Percentiles rank a stretch among this genome's conserved stretches.
Conservation (phyloP, 2,888 invertebrate genomes). For the Pristionchus arcanus region DNA sequence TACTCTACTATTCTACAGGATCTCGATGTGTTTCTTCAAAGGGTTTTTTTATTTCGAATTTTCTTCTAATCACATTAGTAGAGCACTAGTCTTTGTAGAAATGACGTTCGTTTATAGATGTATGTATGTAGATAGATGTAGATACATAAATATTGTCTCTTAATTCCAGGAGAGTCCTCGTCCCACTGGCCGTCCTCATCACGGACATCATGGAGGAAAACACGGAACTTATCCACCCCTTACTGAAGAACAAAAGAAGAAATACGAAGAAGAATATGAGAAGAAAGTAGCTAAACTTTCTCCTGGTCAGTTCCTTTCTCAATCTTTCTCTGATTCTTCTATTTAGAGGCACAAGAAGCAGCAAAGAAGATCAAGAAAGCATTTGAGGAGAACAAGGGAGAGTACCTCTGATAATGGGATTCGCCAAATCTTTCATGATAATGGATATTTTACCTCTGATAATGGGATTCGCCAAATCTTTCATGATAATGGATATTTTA, state of each 20-base stretch:
- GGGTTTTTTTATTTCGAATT: too few relatives aligned
- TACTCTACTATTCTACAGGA: too few relatives aligned
- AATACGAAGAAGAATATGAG: constrained; percentile 21
- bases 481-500: too few relatives aligned
- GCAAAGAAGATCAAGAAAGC: constrained; percentile 24
- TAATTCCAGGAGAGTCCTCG: not conserved
- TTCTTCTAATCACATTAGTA: not conserved
- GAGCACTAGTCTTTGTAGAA: too few relatives aligned
- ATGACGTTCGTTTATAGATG: too few relatives aligned
- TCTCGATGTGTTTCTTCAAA: too few relatives aligned
- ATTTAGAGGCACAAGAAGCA: constrained; percentile 9
- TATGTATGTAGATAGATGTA: too few relatives aligned
- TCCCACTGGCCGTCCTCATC: constrained; percentile 21
- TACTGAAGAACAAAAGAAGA: constrained; percentile 37
- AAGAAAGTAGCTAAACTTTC: constrained; percentile 29
- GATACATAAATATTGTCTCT: not conserved
- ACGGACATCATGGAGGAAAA: not conserved
- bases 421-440: too few relatives aligned
- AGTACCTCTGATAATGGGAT: not conserved
- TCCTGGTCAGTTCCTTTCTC: not conserved
- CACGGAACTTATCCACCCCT: not conserved
- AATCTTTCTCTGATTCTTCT: not conserved
- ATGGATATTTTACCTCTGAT: too few relatives aligned
- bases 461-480: too few relatives aligned
- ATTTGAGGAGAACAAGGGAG: constrained; percentile 12